Base-by-base conservation (phyloP, 2,888 invertebrate species). In the Chaitophorus viminalis region DNA sequence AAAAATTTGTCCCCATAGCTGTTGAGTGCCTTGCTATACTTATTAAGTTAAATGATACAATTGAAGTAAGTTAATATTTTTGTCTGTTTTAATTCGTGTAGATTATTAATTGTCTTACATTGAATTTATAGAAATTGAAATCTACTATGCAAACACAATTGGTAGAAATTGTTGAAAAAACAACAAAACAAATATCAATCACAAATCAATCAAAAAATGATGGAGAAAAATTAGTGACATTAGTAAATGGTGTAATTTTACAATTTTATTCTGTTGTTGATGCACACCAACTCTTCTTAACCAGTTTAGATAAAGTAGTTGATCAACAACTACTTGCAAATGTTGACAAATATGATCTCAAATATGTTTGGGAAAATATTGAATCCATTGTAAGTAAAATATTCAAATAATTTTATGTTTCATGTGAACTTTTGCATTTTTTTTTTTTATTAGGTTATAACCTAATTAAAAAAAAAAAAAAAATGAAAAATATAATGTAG, bases 321-420 rank as follows among this genome's bases (percentile, higher is more conserved):
- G 77, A 92, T 93, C n/a, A 93, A 93, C 89, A 93, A 93, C 93
- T 94, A 90, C 92, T 92, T 89, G 90, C 93, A n/a, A 92, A 93
- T 90, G 91, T 93, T 78, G 92, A 92, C 85, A 91, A 94, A 77
- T 96, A 96, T 91, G 94, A 94, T 90, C 93, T 95, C 91, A 93
- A 94, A 70, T 96, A 97, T 91, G 97, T 96, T 90, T 98, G 98
- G 98, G 94, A 95, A 74, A 95, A 96, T 90, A 96, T 97, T 68
- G 98, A 98, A 91, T 94, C 95, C 91, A 96, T 97, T 90, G 96
- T 97, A 92, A 92, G 94, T 93, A 78, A 76, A 68, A n/a, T 76
- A 75, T 46, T 79, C 9, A 90, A 89, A 60, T 88, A 14, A 70
- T 70, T 88, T 39, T n/a, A 29, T 52, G 39, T 89, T 60, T 18